Conservation (phyloP, 2,797 vertebrate species). For the Gymnoscopelus braueri region DNA sequence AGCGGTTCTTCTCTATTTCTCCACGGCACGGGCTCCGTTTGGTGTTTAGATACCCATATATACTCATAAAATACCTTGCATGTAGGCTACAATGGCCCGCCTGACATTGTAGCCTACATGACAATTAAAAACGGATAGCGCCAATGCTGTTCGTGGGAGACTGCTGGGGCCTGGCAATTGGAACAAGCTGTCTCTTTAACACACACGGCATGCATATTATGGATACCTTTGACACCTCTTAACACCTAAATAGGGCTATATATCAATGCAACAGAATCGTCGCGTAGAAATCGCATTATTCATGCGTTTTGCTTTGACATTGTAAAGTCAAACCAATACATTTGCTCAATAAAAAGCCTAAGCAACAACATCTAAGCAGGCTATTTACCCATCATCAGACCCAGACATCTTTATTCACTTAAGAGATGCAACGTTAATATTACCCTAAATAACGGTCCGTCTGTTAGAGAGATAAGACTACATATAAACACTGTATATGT, state of each 20-base stretch:
- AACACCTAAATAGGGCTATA: constrained; percentile 15
- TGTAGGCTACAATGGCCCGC: constrained; percentile 36
- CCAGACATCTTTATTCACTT: too few relatives aligned
- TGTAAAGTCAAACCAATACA: too few relatives aligned
- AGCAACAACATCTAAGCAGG: too few relatives aligned
- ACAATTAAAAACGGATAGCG: constrained; percentile 19
- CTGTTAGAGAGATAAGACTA: too few relatives aligned
- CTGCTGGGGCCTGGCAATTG: constrained; percentile 17
- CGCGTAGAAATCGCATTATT: too few relatives aligned
- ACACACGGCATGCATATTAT: not conserved
- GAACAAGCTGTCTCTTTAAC: constrained; percentile 20
- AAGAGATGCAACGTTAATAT: too few relatives aligned
- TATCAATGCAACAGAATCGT: not conserved
- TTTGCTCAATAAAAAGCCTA: too few relatives aligned
- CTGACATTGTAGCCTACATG: constrained; percentile 20
- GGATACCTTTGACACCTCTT: constrained; percentile 28
- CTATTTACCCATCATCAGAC: too few relatives aligned
- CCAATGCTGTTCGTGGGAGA: not conserved
- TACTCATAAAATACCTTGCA: constrained; percentile 25
- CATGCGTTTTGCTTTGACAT: too few relatives aligned
- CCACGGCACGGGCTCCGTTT: not conserved
- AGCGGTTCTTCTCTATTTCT: constrained; percentile 45
- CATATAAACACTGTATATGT: too few relatives aligned
- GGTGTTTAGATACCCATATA: constrained; percentile 41
- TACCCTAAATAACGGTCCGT: too few relatives aligned